These are phyloP conservation scores for Sarcoramphus papa DNA, from an alignment of 2,797 vertebrate genomes.

Conservation along the genomic window DNA sequence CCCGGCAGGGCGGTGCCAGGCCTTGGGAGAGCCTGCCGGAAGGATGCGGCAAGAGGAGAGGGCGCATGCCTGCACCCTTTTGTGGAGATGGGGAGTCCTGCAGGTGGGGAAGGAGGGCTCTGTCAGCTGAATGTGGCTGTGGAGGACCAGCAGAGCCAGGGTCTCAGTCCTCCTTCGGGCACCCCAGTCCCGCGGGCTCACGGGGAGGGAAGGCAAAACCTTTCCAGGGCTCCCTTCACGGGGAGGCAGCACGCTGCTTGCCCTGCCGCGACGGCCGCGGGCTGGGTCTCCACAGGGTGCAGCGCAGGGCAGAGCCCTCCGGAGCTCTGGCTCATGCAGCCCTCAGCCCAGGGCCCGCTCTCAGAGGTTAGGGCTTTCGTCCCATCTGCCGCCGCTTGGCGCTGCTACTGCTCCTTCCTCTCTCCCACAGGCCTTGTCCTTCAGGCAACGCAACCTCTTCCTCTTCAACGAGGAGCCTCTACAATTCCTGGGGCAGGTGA, in stretches of 20 bases:
- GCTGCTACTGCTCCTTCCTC: neutral
- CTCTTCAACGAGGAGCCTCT: neutral
- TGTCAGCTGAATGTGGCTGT: too few species aligned
- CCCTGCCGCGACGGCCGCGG: neutral
- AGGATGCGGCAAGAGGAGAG: too few species aligned
- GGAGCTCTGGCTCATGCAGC: neutral
- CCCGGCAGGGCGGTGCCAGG: too few species aligned
- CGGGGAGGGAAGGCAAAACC: neutral
- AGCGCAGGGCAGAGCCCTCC: neutral
- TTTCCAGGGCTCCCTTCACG: neutral
- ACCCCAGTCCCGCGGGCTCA: neutral
- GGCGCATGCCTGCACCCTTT: neutral
- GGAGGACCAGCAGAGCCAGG: neutral
- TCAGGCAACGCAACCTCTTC: too few species aligned
- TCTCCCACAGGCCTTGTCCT: neutral
- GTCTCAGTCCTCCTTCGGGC: neutral
- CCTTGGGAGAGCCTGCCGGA: too few species aligned
- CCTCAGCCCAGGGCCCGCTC: neutral
- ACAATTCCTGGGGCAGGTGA: neutral
- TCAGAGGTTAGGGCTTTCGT: neutral
- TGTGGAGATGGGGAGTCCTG: neutral
- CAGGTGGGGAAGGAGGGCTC: neutral
- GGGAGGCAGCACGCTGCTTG: too few species aligned
- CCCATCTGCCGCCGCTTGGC: neutral
- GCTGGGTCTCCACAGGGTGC: neutral